Evolutionary conservation across 1,140 invertebrate species (phyloP).

Genomic region (Condylostylus longicornis): DNA sequence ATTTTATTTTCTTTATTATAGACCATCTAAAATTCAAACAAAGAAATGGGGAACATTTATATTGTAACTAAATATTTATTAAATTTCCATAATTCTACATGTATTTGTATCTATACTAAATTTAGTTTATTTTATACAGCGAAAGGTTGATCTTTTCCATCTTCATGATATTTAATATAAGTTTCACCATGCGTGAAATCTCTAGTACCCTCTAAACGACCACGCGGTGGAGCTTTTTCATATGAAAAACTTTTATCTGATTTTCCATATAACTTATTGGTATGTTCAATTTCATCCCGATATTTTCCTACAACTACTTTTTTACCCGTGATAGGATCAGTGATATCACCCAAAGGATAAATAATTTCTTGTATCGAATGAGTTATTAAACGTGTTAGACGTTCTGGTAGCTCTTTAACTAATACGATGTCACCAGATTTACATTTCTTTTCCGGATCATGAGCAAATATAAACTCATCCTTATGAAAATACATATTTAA

Average conservation of each 20-base stretch:
- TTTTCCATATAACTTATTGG: conserved; percentile 54
- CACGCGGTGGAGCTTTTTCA: conserved; percentile 56
- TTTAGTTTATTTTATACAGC: conserved; percentile 35
- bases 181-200: conserved; percentile 63
- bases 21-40: no score
- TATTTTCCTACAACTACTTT: conserved; percentile 54
- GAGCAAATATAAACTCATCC: conserved; percentile 50
- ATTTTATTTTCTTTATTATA: no score
- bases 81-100: not conserved
- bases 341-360: conserved; percentile 65
- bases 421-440: conserved; percentile 70
- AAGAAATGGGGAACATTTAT: no score
- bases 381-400: conserved; percentile 57
- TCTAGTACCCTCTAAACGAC: conserved; percentile 62
- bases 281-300: conserved; percentile 55
- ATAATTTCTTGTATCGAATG: conserved; percentile 66
- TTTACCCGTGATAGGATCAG: conserved; percentile 67
- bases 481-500: conserved; percentile 50
- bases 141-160: conserved; percentile 54
- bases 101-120: not conserved
- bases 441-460: conserved; percentile 59
- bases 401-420: conserved; percentile 52
- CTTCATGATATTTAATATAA: conserved; percentile 59
- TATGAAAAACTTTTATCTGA: conserved; percentile 54
- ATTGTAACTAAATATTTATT: no score